Base-by-base conservation (phyloP, 2,888 invertebrate genomes). In the Linnaemya tessellans region DNA sequence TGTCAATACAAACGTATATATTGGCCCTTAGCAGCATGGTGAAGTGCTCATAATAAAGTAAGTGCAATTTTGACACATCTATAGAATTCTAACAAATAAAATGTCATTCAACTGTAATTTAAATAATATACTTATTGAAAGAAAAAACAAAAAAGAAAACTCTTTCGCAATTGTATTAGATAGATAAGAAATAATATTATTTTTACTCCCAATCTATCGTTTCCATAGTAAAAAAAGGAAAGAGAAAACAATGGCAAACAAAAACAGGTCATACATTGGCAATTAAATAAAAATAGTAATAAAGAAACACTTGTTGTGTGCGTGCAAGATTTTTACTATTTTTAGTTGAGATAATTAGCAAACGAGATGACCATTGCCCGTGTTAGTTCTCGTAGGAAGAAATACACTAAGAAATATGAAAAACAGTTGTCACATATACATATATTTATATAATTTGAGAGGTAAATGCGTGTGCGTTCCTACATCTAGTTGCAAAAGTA, bases 211-310 rank as follows among this genome's bases (percentile, higher is more conserved):
- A 30, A 30, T 15, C 7, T 22, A 64, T 15, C 22, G 41, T 64
- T 64, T 9, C 64, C 15, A 43, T 43, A 25, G 54, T 70, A 22
- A 58, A 71, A 58, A 30, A 1, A 8, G 43, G 30, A 71, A 71
- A 58, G 38, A 38, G 9, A 20, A 58, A 56, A 30, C 35, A 38
- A 30, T 75, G 11, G 8, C 13, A 41, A 22, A 38, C 3, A 35
- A 78, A 77, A 78, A 78, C 46, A 78, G 77, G 67, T 68, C 77
- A 78, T 22, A 68, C 35, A 38, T 22, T 11, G 49, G 67, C 58
- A 78, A 68, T 78, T 68, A 78, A 78, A 78, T 18, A 38, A n/a
- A 67, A 78, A 67, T 49, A 49, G 30, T 35, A 68, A 65, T 58
- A 68, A 11, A 1, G 4, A 54, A 75, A 43, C 8, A 60, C 9